Evolutionary conservation across 2,888 invertebrate genomes (phyloP).

Genomic region (Sphinx pinastri): DNA sequence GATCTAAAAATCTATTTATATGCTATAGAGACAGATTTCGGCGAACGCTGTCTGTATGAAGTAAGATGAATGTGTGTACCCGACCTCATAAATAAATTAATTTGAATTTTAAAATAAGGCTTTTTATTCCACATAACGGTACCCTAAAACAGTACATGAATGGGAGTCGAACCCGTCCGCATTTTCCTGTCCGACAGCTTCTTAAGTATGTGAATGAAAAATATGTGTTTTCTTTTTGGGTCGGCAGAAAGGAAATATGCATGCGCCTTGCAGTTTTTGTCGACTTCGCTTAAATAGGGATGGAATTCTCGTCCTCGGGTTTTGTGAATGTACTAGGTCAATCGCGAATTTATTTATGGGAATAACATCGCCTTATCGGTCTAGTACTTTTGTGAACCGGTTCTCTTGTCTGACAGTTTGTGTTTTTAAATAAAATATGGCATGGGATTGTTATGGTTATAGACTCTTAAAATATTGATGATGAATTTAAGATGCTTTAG

Average conservation of each 20-base stretch:
- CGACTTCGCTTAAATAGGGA: conserved; percentile 1
- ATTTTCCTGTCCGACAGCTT: conserved; percentile 40
- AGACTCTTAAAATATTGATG: too few species aligned
- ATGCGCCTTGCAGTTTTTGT: conserved; percentile 10
- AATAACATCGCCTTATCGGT: not conserved
- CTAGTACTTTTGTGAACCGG: too few species aligned
- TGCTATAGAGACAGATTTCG: too few species aligned
- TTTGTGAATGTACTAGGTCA: conserved; percentile 15
- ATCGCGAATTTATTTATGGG: not conserved
- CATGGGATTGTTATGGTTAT: too few species aligned
- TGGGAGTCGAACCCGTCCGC: conserved; percentile 26
- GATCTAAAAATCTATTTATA: too few species aligned
- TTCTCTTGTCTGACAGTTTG: too few species aligned
- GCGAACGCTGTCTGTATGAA: too few species aligned
- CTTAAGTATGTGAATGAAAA: conserved; percentile 54
- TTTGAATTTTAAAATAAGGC: too few species aligned
- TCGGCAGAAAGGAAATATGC: conserved; percentile 15
- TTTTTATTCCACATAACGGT: conserved; percentile 25
- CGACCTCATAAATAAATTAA: too few species aligned
- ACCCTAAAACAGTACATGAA: conserved; percentile 30
- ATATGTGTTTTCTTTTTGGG: conserved; percentile 49
- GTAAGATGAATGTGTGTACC: too few species aligned
- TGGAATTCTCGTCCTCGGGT: not conserved
- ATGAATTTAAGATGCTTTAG: too few species aligned
- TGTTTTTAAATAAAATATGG: too few species aligned